Percentiles rank a stretch among this genome's conserved stretches.
These are phyloP conservation scores for Rhodinocichla rosea DNA, from an alignment of 2,113 vertebrate genomes.

Conservation along the genomic window DNA sequence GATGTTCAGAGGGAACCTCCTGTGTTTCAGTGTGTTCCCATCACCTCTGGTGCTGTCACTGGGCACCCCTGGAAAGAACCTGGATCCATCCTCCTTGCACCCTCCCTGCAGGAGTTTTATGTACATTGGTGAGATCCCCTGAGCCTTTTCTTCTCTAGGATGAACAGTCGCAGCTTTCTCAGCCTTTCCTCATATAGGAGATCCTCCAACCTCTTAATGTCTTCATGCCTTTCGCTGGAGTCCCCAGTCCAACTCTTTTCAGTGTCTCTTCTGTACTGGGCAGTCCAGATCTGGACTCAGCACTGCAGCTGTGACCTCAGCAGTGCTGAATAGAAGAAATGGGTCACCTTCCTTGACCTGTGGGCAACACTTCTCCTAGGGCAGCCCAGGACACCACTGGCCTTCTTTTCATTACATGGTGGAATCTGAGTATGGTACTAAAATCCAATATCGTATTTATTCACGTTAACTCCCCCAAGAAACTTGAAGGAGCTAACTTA, in stretches of 20 bases:
- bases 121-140: accelerated
- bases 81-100: not conserved
- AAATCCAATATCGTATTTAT: not conserved
- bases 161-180: not conserved
- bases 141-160: not conserved
- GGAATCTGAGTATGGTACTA: not conserved
- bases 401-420: not conserved
- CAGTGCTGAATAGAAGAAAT: not conserved
- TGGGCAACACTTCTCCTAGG: not conserved
- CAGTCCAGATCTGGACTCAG: not conserved
- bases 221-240: accelerated
- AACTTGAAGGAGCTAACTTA: not conserved
- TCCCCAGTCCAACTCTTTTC: not conserved
- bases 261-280: not conserved
- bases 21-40: not conserved
- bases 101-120: not conserved
- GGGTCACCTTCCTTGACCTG: not conserved
- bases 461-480: not conserved
- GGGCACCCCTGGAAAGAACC: not conserved
- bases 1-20: not conserved
- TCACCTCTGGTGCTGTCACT: not conserved
- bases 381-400: not conserved
- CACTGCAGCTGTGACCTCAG: not conserved
- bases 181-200: accelerated
- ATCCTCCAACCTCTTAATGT: accelerated